A percentile compares a stretch with the other conserved stretches of the same genome.
Evolutionary conservation across 1,140 invertebrate genomes (phyloP).

Genomic region (Lucilia cuprina): DNA sequence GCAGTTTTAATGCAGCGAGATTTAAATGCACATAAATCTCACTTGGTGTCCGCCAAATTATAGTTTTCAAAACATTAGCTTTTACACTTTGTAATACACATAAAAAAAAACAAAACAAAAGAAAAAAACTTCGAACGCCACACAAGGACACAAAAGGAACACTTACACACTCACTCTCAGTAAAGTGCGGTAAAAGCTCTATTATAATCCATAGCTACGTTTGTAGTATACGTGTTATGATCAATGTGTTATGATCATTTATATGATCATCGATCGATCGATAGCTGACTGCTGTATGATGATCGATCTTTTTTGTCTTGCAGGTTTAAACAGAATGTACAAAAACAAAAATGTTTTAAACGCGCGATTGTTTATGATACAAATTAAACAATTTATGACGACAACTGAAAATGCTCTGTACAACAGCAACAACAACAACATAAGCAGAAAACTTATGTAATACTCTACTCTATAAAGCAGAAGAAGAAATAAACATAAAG

Average conservation of each 20-base stretch:
- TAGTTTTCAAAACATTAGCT: constrained; percentile 59
- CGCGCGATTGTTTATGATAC: constrained; percentile 64
- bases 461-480: not conserved
- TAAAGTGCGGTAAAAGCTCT: not conserved
- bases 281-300: constrained; percentile 38
- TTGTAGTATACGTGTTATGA: not conserved
- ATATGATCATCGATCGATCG: constrained; percentile 25
- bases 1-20: constrained; percentile 40
- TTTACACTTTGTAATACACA: constrained; percentile 36
- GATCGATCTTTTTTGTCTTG: constrained; percentile 62
- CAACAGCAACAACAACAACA: not conserved
- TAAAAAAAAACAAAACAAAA: constrained; percentile 1
- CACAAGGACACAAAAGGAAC: constrained; percentile 1
- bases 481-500: not conserved
- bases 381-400: constrained; percentile 64
- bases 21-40: constrained; percentile 62
- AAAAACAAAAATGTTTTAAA: constrained; percentile 49
- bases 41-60: constrained; percentile 63
- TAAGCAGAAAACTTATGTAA: constrained; percentile 24
- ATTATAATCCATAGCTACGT: not conserved
- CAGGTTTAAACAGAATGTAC: constrained; percentile 48
- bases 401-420: not conserved
- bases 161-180: not conserved
- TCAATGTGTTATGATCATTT: constrained; percentile 10
- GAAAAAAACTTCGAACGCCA: constrained; percentile 16